Percentiles rank a stretch among this genome's conserved stretches.
Evolutionary conservation across 1,140 invertebrate species (phyloP).

Genomic region (Heliconius hermathena): DNA sequence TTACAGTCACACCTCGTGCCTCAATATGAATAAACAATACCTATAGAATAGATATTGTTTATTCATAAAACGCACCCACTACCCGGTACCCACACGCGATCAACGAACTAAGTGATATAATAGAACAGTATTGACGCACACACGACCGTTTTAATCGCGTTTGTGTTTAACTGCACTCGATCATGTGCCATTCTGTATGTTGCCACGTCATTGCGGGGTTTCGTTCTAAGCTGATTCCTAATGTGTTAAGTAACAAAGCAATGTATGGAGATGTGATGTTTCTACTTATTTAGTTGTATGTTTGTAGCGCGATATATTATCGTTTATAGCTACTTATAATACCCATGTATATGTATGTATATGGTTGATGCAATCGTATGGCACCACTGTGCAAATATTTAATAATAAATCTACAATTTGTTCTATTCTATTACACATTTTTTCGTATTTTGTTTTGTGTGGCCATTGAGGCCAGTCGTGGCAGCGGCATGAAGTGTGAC

Average conservation of each 20-base stretch:
- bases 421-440: not conserved
- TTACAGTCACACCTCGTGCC: too few species aligned
- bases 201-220: slow-evolving; percentile 24
- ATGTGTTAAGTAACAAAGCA: slow-evolving; percentile 4
- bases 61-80: slow-evolving; percentile 48
- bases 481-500: too few species aligned
- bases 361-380: slow-evolving; percentile 55
- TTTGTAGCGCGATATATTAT: slow-evolving; percentile 17
- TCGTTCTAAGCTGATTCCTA: not conserved
- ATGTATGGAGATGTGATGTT: slow-evolving; percentile 4
- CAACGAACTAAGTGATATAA: slow-evolving; percentile 53
- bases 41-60: slow-evolving; percentile 40
- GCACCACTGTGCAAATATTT: slow-evolving; percentile 24
- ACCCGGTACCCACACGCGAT: slow-evolving; percentile 40
- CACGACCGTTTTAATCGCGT: slow-evolving; percentile 29
- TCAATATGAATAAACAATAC: too few species aligned
- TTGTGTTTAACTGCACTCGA: slow-evolving; percentile 14
- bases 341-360: slow-evolving; percentile 46
- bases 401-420: slow-evolving; percentile 23
- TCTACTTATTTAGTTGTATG: slow-evolving; percentile 19
- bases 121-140: slow-evolving; percentile 39
- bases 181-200: not conserved
- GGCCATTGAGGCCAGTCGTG: too few species aligned
- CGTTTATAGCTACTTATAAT: not conserved
- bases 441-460: too few species aligned